A percentile compares a stretch with the other conserved stretches of the same genome.
These are phyloP conservation scores for Nebria salina DNA, from an alignment of 2,888 invertebrate species.

Conservation along the genomic window DNA sequence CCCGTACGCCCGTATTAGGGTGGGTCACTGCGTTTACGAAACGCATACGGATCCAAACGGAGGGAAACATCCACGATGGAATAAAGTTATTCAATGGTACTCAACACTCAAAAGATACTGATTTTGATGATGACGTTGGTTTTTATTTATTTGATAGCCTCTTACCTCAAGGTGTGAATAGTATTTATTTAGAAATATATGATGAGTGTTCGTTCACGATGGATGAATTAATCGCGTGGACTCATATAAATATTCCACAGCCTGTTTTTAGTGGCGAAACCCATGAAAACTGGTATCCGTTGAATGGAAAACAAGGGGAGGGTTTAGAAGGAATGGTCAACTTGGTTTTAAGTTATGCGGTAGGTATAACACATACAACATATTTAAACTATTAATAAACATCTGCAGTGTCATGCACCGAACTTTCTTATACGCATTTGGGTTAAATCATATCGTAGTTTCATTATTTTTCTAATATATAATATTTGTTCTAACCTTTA, in stretches of 20 bases:
- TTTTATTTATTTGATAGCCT: slow-evolving; percentile 65
- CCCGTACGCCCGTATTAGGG: slow-evolving; percentile 90
- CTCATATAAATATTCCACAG: slow-evolving; percentile 86
- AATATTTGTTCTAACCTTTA: no score
- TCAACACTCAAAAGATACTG: slow-evolving; percentile 51
- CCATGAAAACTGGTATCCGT: slow-evolving; percentile 93
- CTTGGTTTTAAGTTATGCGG: slow-evolving; percentile 82
- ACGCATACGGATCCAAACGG: slow-evolving; percentile 95
- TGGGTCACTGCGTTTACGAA: slow-evolving; percentile 95
- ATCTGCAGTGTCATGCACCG: no score
- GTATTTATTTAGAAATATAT: slow-evolving; percentile 92
- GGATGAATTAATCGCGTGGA: slow-evolving; percentile 96
- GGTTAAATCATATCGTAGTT: no score
- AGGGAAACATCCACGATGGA: slow-evolving; percentile 95
- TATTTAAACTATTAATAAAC: no score
- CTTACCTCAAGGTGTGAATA: slow-evolving; percentile 87
- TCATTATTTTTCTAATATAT: no score
- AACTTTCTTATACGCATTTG: no score
- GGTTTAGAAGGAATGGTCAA: slow-evolving; percentile 94
- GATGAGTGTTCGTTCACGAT: slow-evolving; percentile 97
- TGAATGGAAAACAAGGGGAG: slow-evolving; percentile 95
- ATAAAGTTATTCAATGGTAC: slow-evolving; percentile 92
- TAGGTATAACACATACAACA: no score
- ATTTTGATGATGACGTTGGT: background rate
- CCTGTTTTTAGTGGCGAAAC: slow-evolving; percentile 88